Percentiles rank a stretch among this genome's conserved stretches.
Conservation (phyloP, 1,140 invertebrate genomes). For the Apis cerana region DNA sequence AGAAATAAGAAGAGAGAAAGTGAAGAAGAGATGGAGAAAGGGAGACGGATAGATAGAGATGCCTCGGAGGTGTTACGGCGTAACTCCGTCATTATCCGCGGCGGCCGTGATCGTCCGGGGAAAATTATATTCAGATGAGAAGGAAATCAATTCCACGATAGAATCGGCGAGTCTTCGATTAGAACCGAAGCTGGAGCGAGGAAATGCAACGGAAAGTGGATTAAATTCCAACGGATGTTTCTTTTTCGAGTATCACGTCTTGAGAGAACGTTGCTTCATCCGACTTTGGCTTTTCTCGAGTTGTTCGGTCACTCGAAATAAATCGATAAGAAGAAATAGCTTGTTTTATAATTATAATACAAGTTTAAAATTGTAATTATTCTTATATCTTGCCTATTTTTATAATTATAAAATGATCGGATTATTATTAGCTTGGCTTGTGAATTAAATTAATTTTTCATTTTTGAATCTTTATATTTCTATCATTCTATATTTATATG, state of each 20-base stretch:
- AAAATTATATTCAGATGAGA: conserved; percentile 80
- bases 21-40: background rate
- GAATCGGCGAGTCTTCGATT: conserved; percentile 71
- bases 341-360: no score
- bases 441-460: no score
- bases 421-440: no score
- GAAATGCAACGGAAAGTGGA: conserved; percentile 59
- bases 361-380: no score
- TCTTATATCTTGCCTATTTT: no score
- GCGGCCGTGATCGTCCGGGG: conserved; percentile 72
- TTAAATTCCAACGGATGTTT: conserved; percentile 57
- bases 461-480: no score
- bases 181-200: conserved; percentile 57
- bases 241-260: conserved; percentile 45
- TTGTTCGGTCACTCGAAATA: background rate
- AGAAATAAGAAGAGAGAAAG: background rate
- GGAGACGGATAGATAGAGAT: conserved; percentile 45
- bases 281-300: conserved; percentile 6
- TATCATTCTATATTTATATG: no score
- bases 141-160: conserved; percentile 79
- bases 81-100: conserved; percentile 76
- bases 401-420: no score
- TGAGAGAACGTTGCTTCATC: conserved; percentile 11
- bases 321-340: no score
- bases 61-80: conserved; percentile 77